These are phyloP conservation scores for Musca domestica DNA, from an alignment of 1,140 invertebrate species.

Conservation along the genomic window DNA sequence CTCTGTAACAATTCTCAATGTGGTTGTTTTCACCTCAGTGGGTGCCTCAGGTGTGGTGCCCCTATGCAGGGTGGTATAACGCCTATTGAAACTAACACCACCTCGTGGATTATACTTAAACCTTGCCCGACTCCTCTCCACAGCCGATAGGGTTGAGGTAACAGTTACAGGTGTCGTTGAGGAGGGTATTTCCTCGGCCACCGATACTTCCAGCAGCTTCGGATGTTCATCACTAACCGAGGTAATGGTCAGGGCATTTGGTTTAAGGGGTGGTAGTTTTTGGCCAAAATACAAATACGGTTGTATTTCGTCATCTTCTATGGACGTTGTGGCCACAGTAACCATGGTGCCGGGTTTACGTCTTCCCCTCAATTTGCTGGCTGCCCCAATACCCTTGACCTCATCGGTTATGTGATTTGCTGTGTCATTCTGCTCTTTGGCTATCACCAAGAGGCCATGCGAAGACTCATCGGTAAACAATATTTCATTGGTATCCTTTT, in stretches of 20 bases:
- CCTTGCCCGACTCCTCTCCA: slow-evolving; percentile 44
- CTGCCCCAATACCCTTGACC: slow-evolving; percentile 26
- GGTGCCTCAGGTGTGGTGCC: background rate
- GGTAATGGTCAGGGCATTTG: slow-evolving; percentile 56
- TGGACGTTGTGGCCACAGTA: slow-evolving; percentile 28
- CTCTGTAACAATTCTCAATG: slow-evolving; percentile 2
- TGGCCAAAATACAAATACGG: slow-evolving; percentile 71
- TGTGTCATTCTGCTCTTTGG: slow-evolving; percentile 49
- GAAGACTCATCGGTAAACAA: slow-evolving; percentile 51
- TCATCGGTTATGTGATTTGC: slow-evolving; percentile 45
- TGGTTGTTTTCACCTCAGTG: background rate
- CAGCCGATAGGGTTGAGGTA: slow-evolving; percentile 31
- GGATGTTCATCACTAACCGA: slow-evolving; percentile 53
- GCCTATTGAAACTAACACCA: slow-evolving; percentile 28
- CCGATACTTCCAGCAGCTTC: slow-evolving; percentile 43
- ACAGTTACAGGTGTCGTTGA: slow-evolving; percentile 5
- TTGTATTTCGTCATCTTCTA: slow-evolving; percentile 62
- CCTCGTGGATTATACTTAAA: slow-evolving; percentile 57
- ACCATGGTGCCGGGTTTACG: slow-evolving; percentile 31
- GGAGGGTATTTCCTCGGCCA: slow-evolving; percentile 36
- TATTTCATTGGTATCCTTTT: slow-evolving; percentile 48
- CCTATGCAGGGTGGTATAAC: slow-evolving; percentile 7
- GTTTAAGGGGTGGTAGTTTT: slow-evolving; percentile 62
- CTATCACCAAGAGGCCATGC: slow-evolving; percentile 47
- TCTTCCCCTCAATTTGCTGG: slow-evolving; percentile 23